Percentiles rank a stretch among this genome's conserved stretches.
Evolutionary conservation across 2,113 vertebrate species (phyloP).

Genomic region (Entelurus aequoreus): DNA sequence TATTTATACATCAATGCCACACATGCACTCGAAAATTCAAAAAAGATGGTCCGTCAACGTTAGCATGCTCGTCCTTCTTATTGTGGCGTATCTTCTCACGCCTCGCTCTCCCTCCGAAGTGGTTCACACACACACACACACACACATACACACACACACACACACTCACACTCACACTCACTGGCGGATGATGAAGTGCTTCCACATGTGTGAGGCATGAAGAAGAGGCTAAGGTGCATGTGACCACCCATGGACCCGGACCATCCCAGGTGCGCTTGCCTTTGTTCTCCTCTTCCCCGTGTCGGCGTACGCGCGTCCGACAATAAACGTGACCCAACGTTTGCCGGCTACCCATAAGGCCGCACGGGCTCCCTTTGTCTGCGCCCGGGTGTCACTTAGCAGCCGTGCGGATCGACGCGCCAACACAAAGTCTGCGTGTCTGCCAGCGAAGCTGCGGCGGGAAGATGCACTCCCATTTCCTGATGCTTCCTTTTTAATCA

Average conservation of each 20-base stretch:
- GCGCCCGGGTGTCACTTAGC: slow-evolving; percentile 3
- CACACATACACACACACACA: slow-evolving; percentile 14
- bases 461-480: slow-evolving; percentile 45
- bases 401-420: slow-evolving; percentile 7
- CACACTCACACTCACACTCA: slow-evolving; percentile 1
- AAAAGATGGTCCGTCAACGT: too few species aligned
- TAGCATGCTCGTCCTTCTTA: slow-evolving; percentile 11
- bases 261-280: slow-evolving; percentile 64
- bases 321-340: neutral
- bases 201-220: slow-evolving; percentile 68
- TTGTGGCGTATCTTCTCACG: slow-evolving; percentile 33
- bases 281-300: slow-evolving; percentile 55
- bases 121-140: slow-evolving; percentile 28
- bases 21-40: neutral
- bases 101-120: slow-evolving; percentile 26
- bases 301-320: slow-evolving; percentile 6
- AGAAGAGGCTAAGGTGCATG: slow-evolving; percentile 52
- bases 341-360: neutral
- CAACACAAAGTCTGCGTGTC: slow-evolving; percentile 8
- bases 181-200: slow-evolving; percentile 57
- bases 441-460: slow-evolving; percentile 38
- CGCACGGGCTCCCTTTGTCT: neutral
- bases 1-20: neutral
- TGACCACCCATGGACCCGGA: slow-evolving; percentile 63
- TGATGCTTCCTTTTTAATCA: slow-evolving; percentile 49